Evolutionary conservation across 2,888 invertebrate genomes (phyloP).

Genomic region (Toxonevra muliebris): DNA sequence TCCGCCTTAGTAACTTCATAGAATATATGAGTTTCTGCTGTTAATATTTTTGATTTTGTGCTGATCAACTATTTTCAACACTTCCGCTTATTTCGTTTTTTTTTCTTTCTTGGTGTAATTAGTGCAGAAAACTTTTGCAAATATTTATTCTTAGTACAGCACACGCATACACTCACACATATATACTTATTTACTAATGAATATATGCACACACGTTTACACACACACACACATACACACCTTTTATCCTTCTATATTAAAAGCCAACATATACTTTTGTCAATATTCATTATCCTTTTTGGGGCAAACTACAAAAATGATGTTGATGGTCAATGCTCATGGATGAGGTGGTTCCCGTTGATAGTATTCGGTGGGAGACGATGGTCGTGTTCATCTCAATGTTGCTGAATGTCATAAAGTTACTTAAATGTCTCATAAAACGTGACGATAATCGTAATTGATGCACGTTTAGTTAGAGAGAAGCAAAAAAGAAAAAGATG

Average conservation of each 20-base stretch:
- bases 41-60: neutral
- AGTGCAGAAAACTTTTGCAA: slow-evolving; percentile 15
- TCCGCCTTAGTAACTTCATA: neutral
- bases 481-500: neutral
- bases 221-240: slow-evolving; percentile 7
- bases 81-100: neutral
- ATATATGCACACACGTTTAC: slow-evolving; percentile 9
- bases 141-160: slow-evolving; percentile 19
- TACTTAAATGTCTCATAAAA: slow-evolving; percentile 65
- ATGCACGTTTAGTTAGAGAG: slow-evolving; percentile 44
- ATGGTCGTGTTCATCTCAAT: slow-evolving; percentile 34
- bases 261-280: slow-evolving; percentile 51
- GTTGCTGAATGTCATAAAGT: slow-evolving; percentile 58
- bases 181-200: slow-evolving; percentile 28
- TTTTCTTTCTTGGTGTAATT: slow-evolving; percentile 13
- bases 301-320: slow-evolving; percentile 12
- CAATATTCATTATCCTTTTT: slow-evolving; percentile 61
- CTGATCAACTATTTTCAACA: neutral
- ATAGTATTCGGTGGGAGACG: slow-evolving; percentile 21
- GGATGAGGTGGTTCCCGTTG: neutral
- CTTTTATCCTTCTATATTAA: slow-evolving; percentile 12
- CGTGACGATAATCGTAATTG: slow-evolving; percentile 66
- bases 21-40: neutral
- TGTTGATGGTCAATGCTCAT: neutral
- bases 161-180: slow-evolving; percentile 7